phyloP scores from a whole-genome alignment of 2,113 vertebrate species.

The Sphaerodactylus townsendi region DNA sequence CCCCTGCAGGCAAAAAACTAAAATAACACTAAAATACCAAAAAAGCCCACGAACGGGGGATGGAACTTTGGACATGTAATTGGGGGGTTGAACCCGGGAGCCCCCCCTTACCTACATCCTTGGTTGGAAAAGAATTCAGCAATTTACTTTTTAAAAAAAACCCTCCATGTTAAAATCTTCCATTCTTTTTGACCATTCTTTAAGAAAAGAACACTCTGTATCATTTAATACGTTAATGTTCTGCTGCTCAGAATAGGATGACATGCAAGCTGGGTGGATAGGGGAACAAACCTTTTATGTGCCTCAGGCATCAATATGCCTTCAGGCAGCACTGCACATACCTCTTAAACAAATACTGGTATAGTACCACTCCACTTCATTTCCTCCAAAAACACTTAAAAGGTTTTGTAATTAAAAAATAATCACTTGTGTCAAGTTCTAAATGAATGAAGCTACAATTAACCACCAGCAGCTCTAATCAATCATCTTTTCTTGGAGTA shows the following conservation, averaged over 20 bases:
- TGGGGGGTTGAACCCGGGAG: no score
- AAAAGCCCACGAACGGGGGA: no score
- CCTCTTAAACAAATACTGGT: neutral
- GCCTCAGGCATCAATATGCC: neutral
- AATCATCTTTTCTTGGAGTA: slow-evolving; percentile 28
- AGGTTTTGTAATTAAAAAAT: slow-evolving; percentile 32
- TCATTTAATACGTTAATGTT: neutral
- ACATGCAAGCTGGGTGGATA: neutral
- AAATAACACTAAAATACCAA: no score
- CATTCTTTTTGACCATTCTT: neutral
- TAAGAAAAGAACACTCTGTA: neutral
- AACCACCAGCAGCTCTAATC: slow-evolving; percentile 34
- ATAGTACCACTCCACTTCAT: neutral
- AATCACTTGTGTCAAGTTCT: slow-evolving; percentile 18
- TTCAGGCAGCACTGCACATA: neutral
- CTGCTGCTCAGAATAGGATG: neutral
- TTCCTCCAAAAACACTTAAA: slow-evolving; percentile 19
- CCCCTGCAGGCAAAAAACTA: no score
- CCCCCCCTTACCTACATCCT: no score
- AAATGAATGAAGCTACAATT: slow-evolving; percentile 43
- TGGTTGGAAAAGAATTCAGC: neutral
- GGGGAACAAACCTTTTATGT: neutral
- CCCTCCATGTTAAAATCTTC: neutral
- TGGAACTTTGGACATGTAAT: no score
- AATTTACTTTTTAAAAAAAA: neutral